These are phyloP conservation scores for Hycleus phaleratus DNA, from an alignment of 1,140 invertebrate species.

Conservation along the genomic window DNA sequence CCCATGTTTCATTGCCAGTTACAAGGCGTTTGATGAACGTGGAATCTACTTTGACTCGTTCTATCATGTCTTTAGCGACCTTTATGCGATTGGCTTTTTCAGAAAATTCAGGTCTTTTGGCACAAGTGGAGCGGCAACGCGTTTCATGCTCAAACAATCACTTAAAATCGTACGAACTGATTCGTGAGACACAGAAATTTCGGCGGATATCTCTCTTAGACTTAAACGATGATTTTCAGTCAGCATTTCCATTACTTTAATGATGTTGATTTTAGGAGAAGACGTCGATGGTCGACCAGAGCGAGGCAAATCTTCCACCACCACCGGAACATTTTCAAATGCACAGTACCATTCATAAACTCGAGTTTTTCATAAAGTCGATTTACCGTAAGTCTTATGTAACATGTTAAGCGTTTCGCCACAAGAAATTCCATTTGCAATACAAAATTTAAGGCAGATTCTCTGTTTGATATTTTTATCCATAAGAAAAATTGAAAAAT, in stretches of 20 bases:
- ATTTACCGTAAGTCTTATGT: constrained; percentile 19
- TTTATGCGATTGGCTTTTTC: constrained; percentile 22
- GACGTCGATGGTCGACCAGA: constrained; percentile 29
- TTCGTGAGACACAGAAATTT: constrained; percentile 8
- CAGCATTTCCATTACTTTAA: constrained; percentile 29
- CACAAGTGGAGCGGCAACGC: constrained; percentile 3
- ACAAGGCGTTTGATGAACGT: constrained; percentile 7
- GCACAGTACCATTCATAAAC: constrained; percentile 28
- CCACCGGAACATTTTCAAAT: constrained; percentile 20
- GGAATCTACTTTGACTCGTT: constrained; percentile 18
- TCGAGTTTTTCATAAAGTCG: constrained; percentile 16
- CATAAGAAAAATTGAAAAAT: constrained; percentile 23
- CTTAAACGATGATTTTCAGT: constrained; percentile 18
- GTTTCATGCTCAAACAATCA: constrained; percentile 9
- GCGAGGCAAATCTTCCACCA: constrained; percentile 28
- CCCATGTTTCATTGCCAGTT: constrained; percentile 11
- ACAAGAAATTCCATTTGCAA: constrained; percentile 18
- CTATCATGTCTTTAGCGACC: constrained; percentile 21
- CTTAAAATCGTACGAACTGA: constrained; percentile 6
- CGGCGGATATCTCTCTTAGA: neutral
- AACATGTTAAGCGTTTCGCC: constrained; percentile 22
- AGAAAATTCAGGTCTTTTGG: constrained; percentile 3
- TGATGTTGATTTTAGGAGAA: constrained; percentile 26
- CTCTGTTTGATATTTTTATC: constrained; percentile 25
- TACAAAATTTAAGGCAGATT: constrained; percentile 26